Conservation (phyloP, 2,797 vertebrate genomes). For the Enoplosus armatus region DNA sequence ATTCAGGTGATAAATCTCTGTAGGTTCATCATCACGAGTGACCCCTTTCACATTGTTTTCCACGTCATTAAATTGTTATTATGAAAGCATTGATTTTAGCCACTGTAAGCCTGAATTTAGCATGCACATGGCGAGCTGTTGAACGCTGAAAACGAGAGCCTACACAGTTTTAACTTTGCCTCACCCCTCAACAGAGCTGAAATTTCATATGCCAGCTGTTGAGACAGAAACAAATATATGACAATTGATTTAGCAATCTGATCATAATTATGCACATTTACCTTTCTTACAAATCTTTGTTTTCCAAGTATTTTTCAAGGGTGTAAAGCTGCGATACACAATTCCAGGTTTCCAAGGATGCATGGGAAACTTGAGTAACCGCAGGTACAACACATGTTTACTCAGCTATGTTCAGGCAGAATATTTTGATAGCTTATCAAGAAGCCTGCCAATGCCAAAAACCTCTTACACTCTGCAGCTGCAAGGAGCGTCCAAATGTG, state of each 20-base stretch:
- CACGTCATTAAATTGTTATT: too few relatives aligned
- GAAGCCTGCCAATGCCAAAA: neutral
- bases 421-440: conserved; percentile 14
- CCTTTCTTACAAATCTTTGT: neutral
- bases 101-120: neutral
- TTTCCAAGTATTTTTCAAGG: neutral
- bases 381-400: neutral
- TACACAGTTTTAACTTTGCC: neutral
- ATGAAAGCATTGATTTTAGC: neutral
- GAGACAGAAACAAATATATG: neutral
- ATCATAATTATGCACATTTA: too few relatives aligned
- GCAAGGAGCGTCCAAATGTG: conserved; percentile 1
- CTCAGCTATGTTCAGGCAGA: conserved; percentile 2
- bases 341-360: neutral
- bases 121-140: neutral
- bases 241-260: neutral
- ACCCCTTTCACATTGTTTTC: too few relatives aligned
- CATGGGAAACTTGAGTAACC: neutral
- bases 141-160: neutral
- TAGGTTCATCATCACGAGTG: too few relatives aligned
- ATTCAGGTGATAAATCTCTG: too few relatives aligned
- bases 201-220: neutral
- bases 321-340: neutral
- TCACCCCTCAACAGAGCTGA: neutral
- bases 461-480: neutral